Evolutionary conservation across 2,888 invertebrate species (phyloP), one percentile per base, ranked within the genome.

Genomic region (Xylophagus ater): DNA sequence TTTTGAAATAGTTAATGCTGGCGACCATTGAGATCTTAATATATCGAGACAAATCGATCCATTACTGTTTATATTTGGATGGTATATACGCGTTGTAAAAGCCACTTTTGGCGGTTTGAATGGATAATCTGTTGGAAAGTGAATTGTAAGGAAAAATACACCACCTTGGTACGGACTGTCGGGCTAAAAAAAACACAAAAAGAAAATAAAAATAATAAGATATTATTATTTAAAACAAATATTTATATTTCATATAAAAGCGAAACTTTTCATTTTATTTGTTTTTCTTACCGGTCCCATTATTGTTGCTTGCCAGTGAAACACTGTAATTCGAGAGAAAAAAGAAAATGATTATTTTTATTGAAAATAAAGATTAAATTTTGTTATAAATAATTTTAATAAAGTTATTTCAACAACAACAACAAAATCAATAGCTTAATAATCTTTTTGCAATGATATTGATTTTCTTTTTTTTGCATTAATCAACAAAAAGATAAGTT

Each of bases 31-130:
- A 74, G 96, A 85, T 72, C 96, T 84, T 72, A 98, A 79, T 73
- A 98, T 98, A 74, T 98, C 98, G 74, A 98, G 83, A 75, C 98
- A 98, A 78, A 98, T 98, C 75, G 94, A 94, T 73, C 97, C 98
- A 79, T 98, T 97, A 80, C 94, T 96, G 85, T 98, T 98, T 75
- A 98, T 98, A 77, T 98, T 98, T 66, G 97, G 97, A 74, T 98
- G 98, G 78, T 98, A 98, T 74, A 98, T 98, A 76, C 94, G 87
- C 68, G 98, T 98, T 70, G 96, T 97, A 78, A 98, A 98, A 71
- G 96, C 93, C 74, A 98, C 94, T 87, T 96, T 98, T 65, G 98
- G 98, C 69, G 98, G 97, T 80, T 98, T 98, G 73, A 98, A 98
- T 60, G 98, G 98, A 73, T 98, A 98, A 73, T 98, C 98, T 83